Base-by-base conservation (phyloP, 2,797 vertebrate species). In the Percopsis omiscomaycus region DNA sequence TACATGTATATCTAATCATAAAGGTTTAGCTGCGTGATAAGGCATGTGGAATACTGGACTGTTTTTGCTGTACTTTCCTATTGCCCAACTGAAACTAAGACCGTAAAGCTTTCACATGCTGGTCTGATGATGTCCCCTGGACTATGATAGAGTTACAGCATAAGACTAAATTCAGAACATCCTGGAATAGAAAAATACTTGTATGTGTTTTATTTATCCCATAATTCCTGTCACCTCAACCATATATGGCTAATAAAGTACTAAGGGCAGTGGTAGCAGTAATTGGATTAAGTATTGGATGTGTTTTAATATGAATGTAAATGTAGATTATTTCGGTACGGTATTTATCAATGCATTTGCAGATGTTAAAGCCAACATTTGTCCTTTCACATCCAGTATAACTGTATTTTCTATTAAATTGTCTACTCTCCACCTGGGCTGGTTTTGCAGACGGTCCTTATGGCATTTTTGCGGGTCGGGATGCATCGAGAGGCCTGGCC, bases 381-480 rank as follows among this genome's bases (percentile, higher is more conserved):
- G 49, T 51, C n/a, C 15, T 16, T 6, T 22, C 49, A 51, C 4
- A 51, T 51, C 27, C 27, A 14, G 9, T 54, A 9, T 54, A 4
- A 13, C 5, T 46, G 45, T 4, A 22, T 59, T n/a, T 59, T 16
- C 29, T 8, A 37, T 48, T 22, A 1, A 22, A 10, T 51, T 47
- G 22, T 13, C 9, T 9, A 5, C 30, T 71, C 9, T 51, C 15
- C 12, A 30, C 48, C 45, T 1, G 4, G 12, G 49, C 16, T 52
- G 15, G 32, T n/a, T 14, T 84, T 81, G 27, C 89, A 99, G 98
- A 95, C 42, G 98, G 98, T 59, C 96, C 96, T 2, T 99, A 99
- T 55, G 98, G 98, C 82, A 95, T 98, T 84, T 99, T 99, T 88
- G 98, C 96, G 37, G 98, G 96, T 66, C 95, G 96, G 79, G 97